A percentile compares a stretch with the other conserved stretches of the same genome.
Conservation (phyloP, 2,888 invertebrate species). For the Phortica okadai region DNA sequence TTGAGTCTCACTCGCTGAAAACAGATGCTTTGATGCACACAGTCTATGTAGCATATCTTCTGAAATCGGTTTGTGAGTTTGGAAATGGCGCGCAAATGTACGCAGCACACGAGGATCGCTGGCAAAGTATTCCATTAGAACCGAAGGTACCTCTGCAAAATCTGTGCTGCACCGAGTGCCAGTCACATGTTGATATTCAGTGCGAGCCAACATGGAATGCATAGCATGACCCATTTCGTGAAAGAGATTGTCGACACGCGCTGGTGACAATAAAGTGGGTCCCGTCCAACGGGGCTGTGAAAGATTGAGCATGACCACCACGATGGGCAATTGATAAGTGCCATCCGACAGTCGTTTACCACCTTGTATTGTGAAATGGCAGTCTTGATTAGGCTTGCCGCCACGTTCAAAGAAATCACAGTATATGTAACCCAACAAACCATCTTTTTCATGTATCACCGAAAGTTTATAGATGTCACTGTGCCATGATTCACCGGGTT, state of each 20-base stretch:
- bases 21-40: conserved; percentile 90
- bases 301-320: conserved; percentile 94
- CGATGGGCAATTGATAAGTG: conserved; percentile 92
- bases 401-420: conserved; percentile 96
- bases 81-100: conserved; percentile 92
- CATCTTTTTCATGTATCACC: conserved; percentile 89
- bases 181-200: conserved; percentile 96
- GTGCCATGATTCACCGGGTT: conserved; percentile 91
- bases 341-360: conserved; percentile 88
- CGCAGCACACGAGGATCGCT: conserved; percentile 89
- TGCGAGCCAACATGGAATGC: conserved; percentile 98
- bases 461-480: conserved; percentile 93
- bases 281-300: conserved; percentile 85
- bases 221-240: conserved; percentile 99
- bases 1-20: conserved; percentile 92
- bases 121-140: conserved; percentile 98
- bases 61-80: conserved; percentile 90
- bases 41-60: conserved; percentile 87
- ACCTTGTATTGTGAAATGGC: conserved; percentile 98
- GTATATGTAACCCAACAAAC: conserved; percentile 94
- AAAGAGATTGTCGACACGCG: conserved; percentile 96
- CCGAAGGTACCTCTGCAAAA: conserved; percentile 99
- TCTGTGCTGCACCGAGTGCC: conserved; percentile 98
- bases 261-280: conserved; percentile 88
- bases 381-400: conserved; percentile 97